phyloP scores from a whole-genome alignment of 92 coral and sea anemone species.

The Scolanthus callimorphus region DNA sequence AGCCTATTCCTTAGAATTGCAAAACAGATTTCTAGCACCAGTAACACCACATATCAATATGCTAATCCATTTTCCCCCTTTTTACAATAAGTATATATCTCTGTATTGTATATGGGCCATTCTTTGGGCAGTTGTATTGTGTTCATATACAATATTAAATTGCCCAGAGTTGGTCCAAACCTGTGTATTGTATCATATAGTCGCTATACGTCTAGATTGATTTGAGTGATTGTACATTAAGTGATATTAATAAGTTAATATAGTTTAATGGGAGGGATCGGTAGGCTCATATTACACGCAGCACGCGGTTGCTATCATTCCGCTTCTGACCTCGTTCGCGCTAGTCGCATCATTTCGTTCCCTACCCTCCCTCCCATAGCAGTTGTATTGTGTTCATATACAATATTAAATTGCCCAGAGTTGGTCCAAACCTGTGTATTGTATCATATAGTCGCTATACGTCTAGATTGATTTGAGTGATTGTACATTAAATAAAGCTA shows the following conservation, averaged over 20 bases:
- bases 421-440: too few relatives aligned
- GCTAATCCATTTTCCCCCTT: slow-evolving; percentile 5
- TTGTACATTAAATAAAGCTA: too few relatives aligned
- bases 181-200: too few relatives aligned
- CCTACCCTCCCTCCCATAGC: too few relatives aligned
- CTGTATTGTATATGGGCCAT: background rate
- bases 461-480: too few relatives aligned
- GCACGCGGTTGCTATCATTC: too few relatives aligned
- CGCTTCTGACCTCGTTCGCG: too few relatives aligned
- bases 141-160: slow-evolving; percentile 5
- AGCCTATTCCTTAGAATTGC: slow-evolving; percentile 22
- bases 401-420: too few relatives aligned
- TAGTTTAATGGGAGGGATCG: slow-evolving; percentile 8
- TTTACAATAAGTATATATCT: background rate
- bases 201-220: background rate
- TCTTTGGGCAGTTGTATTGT: slow-evolving; percentile 4
- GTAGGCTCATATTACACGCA: too few relatives aligned
- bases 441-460: too few relatives aligned
- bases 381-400: too few relatives aligned
- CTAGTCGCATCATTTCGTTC: too few relatives aligned
- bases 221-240: background rate
- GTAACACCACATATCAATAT: slow-evolving; percentile 8
- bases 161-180: background rate
- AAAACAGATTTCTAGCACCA: slow-evolving; percentile 2
- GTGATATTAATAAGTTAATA: slow-evolving; percentile 4